Evolutionary conservation across 2,113 vertebrate species (phyloP), one percentile per base, ranked within the genome.

Genomic region (Paraplagusia blochii): DNA sequence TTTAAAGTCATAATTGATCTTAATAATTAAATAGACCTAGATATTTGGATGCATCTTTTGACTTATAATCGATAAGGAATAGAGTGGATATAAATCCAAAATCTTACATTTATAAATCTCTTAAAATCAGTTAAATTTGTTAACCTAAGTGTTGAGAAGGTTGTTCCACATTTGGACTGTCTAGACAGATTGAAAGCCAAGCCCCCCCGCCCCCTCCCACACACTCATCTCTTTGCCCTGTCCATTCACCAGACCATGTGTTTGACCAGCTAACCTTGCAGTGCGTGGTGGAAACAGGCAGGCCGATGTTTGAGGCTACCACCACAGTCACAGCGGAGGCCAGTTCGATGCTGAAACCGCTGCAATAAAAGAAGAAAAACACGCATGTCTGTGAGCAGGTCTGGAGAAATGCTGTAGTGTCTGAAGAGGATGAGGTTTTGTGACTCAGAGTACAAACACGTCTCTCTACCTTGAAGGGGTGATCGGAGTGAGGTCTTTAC

Each of bases 311-410:
- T 11, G 97, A 99, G 7, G 97, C 97, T 0, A 95, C 90, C 19
- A 99, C 92, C 48, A 99, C 97, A 0, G 97, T 99, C 70, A 98
- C 62, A 0, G 97, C 97, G 5, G 97, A 99, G 0, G 97, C 95
- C 84, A 99, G 77, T 71, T 99, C 97, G 1, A 99, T 99, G 87
- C 95, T 99, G 92, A 99, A 99, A 77, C 97, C 97, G 1, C 97
- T 99, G 85, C 7, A 53, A 55, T 65, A 14, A 19, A 44, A 34
- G 13, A 50, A 77, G 43, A 36, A 53, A 29, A 53, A 53, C 35
- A 66, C 5, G 62, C 2, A 50, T 2, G 43, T 54, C 38, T 62
- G 54, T 34, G 63, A 54, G 39, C 42, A 63, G 12, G 18, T 2
- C 16, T 38, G 34, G 58, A 49, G 45, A 22, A 47, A 10, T 19